These are phyloP conservation scores for Andrena cerasifolii DNA, from an alignment of 1,140 invertebrate species.

Conservation along the genomic window DNA sequence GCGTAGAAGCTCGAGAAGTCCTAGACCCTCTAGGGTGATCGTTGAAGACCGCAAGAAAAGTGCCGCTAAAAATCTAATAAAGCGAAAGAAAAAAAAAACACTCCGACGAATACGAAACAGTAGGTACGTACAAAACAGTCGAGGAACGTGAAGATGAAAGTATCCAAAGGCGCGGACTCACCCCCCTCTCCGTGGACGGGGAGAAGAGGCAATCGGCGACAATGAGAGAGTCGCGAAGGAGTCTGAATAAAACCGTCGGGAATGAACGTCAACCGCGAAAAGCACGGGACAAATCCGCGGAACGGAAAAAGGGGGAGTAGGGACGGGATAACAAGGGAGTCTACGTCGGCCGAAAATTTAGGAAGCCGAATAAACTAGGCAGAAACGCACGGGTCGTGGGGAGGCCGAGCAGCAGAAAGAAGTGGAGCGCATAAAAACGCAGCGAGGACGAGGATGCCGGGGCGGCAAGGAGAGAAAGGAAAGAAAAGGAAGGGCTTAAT, in stretches of 20 bases:
- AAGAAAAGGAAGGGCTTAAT: constrained; percentile 80
- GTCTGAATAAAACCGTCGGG: constrained; percentile 12
- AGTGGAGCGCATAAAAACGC: constrained; percentile 29
- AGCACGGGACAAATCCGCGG: constrained; percentile 16
- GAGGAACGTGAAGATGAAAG: background rate
- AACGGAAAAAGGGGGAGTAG: background rate
- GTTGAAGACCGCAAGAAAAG: background rate
- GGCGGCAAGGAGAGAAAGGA: constrained; percentile 57
- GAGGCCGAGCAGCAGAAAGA: background rate
- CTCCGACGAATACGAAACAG: constrained; percentile 46
- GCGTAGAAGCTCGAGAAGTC: background rate
- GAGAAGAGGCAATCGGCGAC: constrained; percentile 19
- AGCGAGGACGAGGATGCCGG: constrained; percentile 39
- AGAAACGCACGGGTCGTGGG: background rate
- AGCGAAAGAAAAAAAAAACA: constrained; percentile 5
- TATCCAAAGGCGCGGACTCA: background rate
- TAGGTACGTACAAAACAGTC: background rate
- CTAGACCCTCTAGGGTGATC: background rate
- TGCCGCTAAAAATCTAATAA: background rate
- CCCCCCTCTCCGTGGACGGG: background rate
- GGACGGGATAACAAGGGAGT: constrained; percentile 20
- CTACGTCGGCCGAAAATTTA: constrained; percentile 19
- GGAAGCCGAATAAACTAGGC: constrained; percentile 14
- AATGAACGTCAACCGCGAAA: constrained; percentile 7
- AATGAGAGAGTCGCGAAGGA: constrained; percentile 30